These are phyloP conservation scores for Apteryx mantelli DNA, from an alignment of 2,113 vertebrate species.

Conservation along the genomic window DNA sequence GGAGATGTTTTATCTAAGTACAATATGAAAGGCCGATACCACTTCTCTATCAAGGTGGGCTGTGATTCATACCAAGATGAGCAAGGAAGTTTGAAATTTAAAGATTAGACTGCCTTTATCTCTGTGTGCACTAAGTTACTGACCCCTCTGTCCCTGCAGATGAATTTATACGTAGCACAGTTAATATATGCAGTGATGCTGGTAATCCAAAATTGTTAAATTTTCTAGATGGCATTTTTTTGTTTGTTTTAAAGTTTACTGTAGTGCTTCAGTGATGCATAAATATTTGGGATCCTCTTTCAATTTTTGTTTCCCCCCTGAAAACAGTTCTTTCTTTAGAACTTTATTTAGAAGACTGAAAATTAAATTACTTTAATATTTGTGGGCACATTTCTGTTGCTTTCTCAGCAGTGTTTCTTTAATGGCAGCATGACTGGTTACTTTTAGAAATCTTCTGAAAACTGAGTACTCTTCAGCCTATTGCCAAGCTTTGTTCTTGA, in stretches of 20 bases:
- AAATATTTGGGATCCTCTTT: background rate
- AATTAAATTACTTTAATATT: conserved; percentile 34
- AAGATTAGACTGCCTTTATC: background rate
- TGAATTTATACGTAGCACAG: accelerated
- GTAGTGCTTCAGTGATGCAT: background rate
- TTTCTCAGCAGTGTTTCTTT: conserved; percentile 34
- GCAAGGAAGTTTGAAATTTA: background rate
- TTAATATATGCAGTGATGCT: background rate
- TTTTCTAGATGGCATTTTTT: background rate
- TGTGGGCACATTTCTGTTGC: conserved; percentile 46
- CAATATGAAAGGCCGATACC: background rate
- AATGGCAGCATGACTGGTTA: conserved; percentile 39
- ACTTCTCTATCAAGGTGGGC: background rate
- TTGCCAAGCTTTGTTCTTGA: conserved; percentile 67
- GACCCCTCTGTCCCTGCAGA: background rate
- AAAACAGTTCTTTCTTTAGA: conserved; percentile 21
- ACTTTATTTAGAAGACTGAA: conserved; percentile 21
- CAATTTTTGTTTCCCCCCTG: background rate
- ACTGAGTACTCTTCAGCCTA: conserved; percentile 32
- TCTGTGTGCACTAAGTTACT: background rate
- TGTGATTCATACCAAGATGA: background rate
- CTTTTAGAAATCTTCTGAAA: conserved; percentile 55
- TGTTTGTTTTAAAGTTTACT: background rate
- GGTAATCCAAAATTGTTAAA: background rate
- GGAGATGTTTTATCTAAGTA: background rate